Base-by-base conservation (phyloP, 2,113 vertebrate species). In the Podilymbus podiceps region DNA sequence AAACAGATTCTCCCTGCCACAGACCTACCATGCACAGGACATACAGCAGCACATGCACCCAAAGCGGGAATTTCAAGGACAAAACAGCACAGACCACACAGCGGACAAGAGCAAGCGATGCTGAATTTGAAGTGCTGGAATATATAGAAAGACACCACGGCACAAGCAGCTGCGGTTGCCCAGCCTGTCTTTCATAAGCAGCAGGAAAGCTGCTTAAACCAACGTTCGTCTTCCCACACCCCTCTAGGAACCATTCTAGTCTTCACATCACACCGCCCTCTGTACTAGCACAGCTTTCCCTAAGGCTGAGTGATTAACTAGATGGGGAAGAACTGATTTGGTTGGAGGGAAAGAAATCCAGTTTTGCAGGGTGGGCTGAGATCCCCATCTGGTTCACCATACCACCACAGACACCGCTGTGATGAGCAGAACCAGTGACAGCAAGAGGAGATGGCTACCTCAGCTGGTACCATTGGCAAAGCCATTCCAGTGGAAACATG, bases 251-350 rank as follows among this genome's bases (percentile, higher is more conserved):
- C 91, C 84, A 44, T 58, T 93, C 93, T 69, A 58, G 0, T 79
- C 94, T 79, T 79, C 94, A 76, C 87, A 94, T 94, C 87, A 90
- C 95, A 95, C 91, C 81, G 93, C 94, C 49, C 93, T 93, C 93
- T 21, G 2, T 78, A 72, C 94, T 96, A 94, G 94, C 94, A 95
- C 80, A 95, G 93, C 84, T 67, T 71, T 96, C 81, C 87, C 89
- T 81, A 92, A 2, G 46, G 94, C 85, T 96, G 66, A 96, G 62
- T 1, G 15, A 96, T 96, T 94, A 95, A 91, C 87, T 94, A 96
- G 93, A 94, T 88, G 69, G 94, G 91, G 91, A 89, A 94, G 84
- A 92, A 64, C 66, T 53, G 81, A 85, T 91, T 91, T 92, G 91
- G 74, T 81, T 94, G 49, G 27, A 93, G 44, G 81, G 53, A 60